Base-by-base conservation (phyloP, 1,140 invertebrate species). In the Pogonognathellus flavescens region DNA sequence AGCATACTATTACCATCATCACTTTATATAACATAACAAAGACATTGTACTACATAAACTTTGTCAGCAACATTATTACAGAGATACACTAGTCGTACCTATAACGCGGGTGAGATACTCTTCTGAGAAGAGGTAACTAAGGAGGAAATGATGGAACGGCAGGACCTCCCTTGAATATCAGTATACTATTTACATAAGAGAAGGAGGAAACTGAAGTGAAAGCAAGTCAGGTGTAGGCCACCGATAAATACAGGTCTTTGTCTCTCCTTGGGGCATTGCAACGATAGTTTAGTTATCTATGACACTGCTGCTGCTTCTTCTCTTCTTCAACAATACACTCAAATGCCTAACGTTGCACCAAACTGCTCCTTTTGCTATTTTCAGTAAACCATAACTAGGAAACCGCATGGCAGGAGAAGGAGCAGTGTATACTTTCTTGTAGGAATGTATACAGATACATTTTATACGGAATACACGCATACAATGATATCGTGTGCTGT, bases 261-360 rank as follows among this genome's bases (percentile, higher is more conserved):
- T 76, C 25, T 70, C 70, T 76, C 70, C 70, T 76, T 76, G 70
- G 70, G 70, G 70, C 41, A 76, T 76, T 76, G 41, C 31, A 76
- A 18, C 13, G 13, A 76, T 16, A 76, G 16, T 76, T 70, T 70
- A 25, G 70, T n/a, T 76, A 50, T n/a, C n/a, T 57, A 57, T n/a
- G 53, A 57, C 53, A n/a, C 53, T 57, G 31, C 31, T 41, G 6
- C 31, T 41, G 6, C 31, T 41, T 6, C 31, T 41, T 41, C 31
- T 41, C 31, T 41, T 41, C 6, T 6, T 66, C 14, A 66, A 25
- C 62, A 25, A 25, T 25, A 20, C 25, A 66, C 14, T 66, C 4
- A 14, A 25, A 25, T 25, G 10, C n/a, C n/a, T n/a, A 1, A 60
- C 59, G 25, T 20, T 76, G 49, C 31, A 76, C 70, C n/a, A 76